Evolutionary conservation across 2,888 invertebrate species (phyloP).

Genomic region (Notodonta dromedarius): DNA sequence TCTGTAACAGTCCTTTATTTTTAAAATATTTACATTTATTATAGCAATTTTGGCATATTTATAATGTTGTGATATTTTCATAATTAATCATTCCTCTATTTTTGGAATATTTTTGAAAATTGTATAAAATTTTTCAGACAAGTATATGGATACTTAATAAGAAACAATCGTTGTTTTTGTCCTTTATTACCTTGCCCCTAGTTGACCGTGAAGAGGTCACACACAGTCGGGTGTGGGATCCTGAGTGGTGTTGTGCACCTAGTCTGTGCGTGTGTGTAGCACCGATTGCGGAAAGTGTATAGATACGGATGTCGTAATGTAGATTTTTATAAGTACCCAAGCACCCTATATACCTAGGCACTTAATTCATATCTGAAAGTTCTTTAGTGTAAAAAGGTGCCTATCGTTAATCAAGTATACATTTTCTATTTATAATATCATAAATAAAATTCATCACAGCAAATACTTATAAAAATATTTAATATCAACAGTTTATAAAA

Average conservation of each 20-base stretch:
- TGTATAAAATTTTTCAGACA: slow-evolving; percentile 78
- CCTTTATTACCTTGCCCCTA: slow-evolving; percentile 21
- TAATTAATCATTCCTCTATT: slow-evolving; percentile 77
- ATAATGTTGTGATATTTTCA: slow-evolving; percentile 78
- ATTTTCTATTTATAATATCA: too few relatives aligned
- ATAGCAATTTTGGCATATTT: slow-evolving; percentile 78
- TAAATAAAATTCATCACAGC: neutral
- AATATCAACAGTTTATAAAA: slow-evolving; percentile 6
- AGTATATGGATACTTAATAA: slow-evolving; percentile 73
- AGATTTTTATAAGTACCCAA: too few relatives aligned
- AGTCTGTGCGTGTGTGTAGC: too few relatives aligned
- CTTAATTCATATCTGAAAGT: too few relatives aligned
- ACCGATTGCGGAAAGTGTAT: too few relatives aligned
- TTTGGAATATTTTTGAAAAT: slow-evolving; percentile 75
- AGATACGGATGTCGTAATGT: too few relatives aligned
- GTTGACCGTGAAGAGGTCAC: neutral
- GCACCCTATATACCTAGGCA: too few relatives aligned
- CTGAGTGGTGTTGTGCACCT: too few relatives aligned
- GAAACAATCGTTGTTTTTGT: slow-evolving; percentile 48
- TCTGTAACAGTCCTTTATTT: slow-evolving; percentile 72
- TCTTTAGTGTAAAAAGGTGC: too few relatives aligned
- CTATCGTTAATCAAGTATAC: too few relatives aligned
- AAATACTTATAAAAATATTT: neutral
- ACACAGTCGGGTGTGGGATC: neutral
- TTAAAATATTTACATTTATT: slow-evolving; percentile 78